Base-by-base conservation (phyloP, 2,113 vertebrate genomes). In the Origma solitaria region DNA sequence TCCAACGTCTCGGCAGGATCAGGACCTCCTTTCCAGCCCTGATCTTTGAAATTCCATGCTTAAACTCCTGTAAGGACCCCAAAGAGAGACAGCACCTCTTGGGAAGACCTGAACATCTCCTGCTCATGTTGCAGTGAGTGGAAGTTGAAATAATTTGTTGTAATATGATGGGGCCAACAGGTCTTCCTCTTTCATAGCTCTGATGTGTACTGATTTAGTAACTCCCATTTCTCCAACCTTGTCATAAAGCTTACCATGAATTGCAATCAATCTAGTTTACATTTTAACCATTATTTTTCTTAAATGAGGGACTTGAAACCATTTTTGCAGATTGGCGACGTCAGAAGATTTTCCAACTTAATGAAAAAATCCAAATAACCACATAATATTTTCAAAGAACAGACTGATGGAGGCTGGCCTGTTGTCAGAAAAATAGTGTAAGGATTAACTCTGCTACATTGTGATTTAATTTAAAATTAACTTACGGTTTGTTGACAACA, bases 401-500 rank as follows among this genome's bases (percentile, higher is more conserved):
- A 70, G 90, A 76, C 82, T 83, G 95, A 68, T 78, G 94, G 88
- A 88, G 62, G 38, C 84, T 75, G 44, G 84, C 65, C 85, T 92
- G 42, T 93, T 86, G 92, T 96, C 95, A 94, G 70, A 96, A 97
- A 97, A 93, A 88, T 30, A 82, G 50, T 12, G 51, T 38, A 82
- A 79, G 87, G 95, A 97, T 97, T 97, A 92, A 87, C 78, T 96
- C 95, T 93, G 77, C 56, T 76, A 54, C 44, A 3, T 91, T 94
- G 82, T 93, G 96, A 95, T 94, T 97, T 97, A 96, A 94, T 97
- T 97, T 90, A 64, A 97, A 97, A 97, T 86, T 92, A 96, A 94
- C 90, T 94, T 96, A 88, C 0, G 10, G 49, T 93, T 97, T 96
- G 95, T 97, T 96, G 96, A 97, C 92, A 97, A 93, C 92, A 44